Evolutionary conservation across 2,113 vertebrate species (phyloP).

Genomic region (Pseudorhombus dupliciocellatus): DNA sequence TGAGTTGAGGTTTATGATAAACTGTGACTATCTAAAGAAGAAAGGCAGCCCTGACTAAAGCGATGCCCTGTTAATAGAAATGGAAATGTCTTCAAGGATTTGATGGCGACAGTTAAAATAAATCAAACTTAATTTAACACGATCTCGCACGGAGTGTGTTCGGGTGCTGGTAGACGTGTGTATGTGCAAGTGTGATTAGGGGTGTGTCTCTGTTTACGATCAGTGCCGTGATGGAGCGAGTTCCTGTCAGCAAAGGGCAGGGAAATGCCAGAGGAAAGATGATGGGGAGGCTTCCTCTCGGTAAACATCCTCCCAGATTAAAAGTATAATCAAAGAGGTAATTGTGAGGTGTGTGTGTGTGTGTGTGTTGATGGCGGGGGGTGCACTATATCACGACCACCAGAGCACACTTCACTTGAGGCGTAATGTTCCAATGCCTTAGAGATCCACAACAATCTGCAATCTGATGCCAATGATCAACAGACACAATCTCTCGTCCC

Average conservation of each 20-base stretch:
- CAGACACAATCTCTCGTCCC: constrained; percentile 32
- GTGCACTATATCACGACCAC: not conserved
- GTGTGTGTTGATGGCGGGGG: not conserved
- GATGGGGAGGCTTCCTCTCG: constrained; percentile 72
- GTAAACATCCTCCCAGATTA: constrained; percentile 76
- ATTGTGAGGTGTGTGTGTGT: constrained; percentile 3
- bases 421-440: not conserved
- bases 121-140: not conserved
- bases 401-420: not conserved
- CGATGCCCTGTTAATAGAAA: not conserved
- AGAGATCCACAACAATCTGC: constrained; percentile 13
- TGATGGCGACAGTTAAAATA: not conserved
- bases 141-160: not conserved
- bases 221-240: not conserved
- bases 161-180: not conserved
- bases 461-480: constrained; percentile 2
- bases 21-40: no score
- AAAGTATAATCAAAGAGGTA: constrained; percentile 66
- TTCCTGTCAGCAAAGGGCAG: constrained; percentile 69
- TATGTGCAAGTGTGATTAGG: not conserved
- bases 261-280: constrained; percentile 73
- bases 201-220: not conserved
- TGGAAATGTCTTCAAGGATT: not conserved
- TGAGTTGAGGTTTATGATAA: no score
- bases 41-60: not conserved